These are phyloP conservation scores for Chloroceryle inda DNA, from an alignment of 2,797 vertebrate genomes.

Conservation along the genomic window DNA sequence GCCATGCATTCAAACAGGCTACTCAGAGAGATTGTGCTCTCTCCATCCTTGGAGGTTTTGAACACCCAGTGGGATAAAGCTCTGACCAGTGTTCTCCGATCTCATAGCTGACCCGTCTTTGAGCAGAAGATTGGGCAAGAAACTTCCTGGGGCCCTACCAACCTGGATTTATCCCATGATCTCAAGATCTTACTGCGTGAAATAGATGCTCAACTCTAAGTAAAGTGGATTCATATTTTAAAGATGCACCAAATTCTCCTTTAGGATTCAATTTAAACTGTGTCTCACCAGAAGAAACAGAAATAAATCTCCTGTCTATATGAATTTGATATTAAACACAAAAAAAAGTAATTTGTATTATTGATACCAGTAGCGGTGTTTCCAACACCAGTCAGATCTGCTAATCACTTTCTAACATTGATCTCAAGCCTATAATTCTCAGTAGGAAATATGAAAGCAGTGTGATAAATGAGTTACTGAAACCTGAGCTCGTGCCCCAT, in stretches of 20 bases:
- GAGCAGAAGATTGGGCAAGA: not conserved
- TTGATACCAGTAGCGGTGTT: not conserved
- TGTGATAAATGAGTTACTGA: not conserved
- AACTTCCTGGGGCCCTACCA: not conserved
- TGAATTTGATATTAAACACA: not conserved
- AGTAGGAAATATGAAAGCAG: not conserved
- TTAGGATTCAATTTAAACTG: not conserved
- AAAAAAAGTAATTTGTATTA: not conserved
- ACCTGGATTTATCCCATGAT: not conserved
- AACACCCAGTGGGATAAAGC: not conserved
- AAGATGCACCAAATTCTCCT: not conserved
- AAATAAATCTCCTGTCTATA: not conserved
- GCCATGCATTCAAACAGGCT: not conserved
- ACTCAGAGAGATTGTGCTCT: not conserved
- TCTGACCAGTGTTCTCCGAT: not conserved
- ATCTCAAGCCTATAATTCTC: not conserved
- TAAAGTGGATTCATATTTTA: not conserved
- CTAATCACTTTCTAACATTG: not conserved
- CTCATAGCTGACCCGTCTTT: not conserved
- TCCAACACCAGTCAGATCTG: not conserved
- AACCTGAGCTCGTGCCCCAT: not conserved
- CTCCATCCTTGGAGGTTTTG: not conserved
- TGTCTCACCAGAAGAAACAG: not conserved
- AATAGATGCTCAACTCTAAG: not conserved
- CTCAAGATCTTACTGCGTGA: not conserved